phyloP scores from a whole-genome alignment of 2,888 invertebrate species.

The Lycocerus yunnanus region DNA sequence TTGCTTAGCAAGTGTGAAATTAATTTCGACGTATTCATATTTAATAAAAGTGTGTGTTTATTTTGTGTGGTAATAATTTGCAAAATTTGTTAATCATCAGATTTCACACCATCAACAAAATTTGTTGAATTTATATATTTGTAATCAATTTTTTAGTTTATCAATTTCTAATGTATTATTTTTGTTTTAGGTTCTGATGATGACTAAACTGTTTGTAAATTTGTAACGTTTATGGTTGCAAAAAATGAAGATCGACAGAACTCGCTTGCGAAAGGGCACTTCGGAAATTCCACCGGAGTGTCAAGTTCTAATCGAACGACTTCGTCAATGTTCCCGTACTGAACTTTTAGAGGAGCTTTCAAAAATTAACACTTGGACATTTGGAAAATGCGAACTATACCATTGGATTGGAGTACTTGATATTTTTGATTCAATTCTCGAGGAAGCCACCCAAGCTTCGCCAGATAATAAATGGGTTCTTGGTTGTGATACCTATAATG shows the following conservation, averaged over 20 bases:
- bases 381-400: constrained; percentile 84
- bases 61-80: background rate
- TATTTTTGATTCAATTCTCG: constrained; percentile 74
- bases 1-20: background rate
- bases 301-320: constrained; percentile 72
- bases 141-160: background rate
- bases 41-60: background rate
- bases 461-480: constrained; percentile 70
- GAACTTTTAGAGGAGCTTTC: constrained; percentile 71
- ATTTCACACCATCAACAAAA: background rate
- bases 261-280: constrained; percentile 80
- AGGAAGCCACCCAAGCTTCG: constrained; percentile 69
- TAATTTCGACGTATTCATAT: background rate
- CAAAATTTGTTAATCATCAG: background rate
- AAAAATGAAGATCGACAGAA: constrained; percentile 80
- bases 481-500: constrained; percentile 72
- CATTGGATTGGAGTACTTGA: constrained; percentile 87
- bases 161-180: background rate
- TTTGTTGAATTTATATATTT: background rate
- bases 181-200: background rate
- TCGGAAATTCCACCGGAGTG: constrained; percentile 83
- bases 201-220: background rate
- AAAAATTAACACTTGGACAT: constrained; percentile 80
- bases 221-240: constrained; percentile 31
- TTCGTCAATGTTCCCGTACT: constrained; percentile 68